Conservation (phyloP, 2,888 invertebrate genomes). For the Gandaritis pyraliata region DNA sequence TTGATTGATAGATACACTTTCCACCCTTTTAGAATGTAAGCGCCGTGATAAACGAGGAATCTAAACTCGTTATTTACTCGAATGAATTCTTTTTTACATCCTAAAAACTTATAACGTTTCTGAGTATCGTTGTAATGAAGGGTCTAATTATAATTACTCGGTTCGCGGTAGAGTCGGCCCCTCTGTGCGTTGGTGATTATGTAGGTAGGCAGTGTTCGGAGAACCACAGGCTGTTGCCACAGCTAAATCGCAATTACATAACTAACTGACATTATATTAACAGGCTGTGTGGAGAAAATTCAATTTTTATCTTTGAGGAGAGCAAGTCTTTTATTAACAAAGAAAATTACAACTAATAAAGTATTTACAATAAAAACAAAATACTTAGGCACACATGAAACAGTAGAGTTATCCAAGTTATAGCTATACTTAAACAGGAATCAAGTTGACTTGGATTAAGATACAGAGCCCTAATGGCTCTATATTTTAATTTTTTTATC, state of each 20-base stretch:
- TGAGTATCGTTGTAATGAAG: conserved; percentile 61
- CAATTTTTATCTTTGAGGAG: background rate
- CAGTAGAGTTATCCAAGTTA: too few species aligned
- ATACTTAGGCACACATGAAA: too few species aligned
- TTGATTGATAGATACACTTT: background rate
- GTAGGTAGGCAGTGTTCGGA: conserved; percentile 56
- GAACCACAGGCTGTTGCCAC: conserved; percentile 52
- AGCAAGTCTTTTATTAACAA: too few species aligned
- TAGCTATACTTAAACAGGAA: too few species aligned
- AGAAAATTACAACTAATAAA: too few species aligned
- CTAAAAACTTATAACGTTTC: conserved; percentile 52
- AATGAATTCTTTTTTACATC: conserved; percentile 28
- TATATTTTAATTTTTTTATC: too few species aligned
- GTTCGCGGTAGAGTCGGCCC: conserved; percentile 66
- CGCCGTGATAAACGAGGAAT: conserved; percentile 13
- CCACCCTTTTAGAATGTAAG: conserved; percentile 14
- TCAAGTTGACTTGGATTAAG: too few species aligned
- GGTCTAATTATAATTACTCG: conserved; percentile 68
- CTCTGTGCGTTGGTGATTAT: conserved; percentile 62
- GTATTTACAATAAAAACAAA: too few species aligned
- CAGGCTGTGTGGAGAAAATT: conserved; percentile 43
- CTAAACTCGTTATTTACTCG: conserved; percentile 25
- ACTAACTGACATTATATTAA: conserved; percentile 28
- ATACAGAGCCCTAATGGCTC: too few species aligned
- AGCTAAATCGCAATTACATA: conserved; percentile 53